Percentiles rank a stretch among this genome's conserved stretches.
Conservation (phyloP, 2,113 vertebrate genomes). For the Dicaeum eximium region DNA sequence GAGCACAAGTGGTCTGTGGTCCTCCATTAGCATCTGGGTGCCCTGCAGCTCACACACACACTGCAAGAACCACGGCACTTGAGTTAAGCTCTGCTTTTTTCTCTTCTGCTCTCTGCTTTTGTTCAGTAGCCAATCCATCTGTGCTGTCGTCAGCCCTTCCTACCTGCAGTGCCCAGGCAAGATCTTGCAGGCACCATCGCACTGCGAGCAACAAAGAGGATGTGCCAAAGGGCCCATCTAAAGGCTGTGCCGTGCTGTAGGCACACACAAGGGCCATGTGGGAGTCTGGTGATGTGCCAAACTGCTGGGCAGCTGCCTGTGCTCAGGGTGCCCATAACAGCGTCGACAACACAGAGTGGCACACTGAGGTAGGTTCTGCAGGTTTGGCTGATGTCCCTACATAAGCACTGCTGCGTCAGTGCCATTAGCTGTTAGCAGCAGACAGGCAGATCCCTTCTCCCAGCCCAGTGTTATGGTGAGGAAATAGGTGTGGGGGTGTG, state of each 20-base stretch:
- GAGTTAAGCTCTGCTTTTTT: not conserved
- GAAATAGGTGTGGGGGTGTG: not conserved
- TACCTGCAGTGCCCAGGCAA: not conserved
- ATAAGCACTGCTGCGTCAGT: not conserved
- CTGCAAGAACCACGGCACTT: not conserved
- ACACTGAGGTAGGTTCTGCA: not conserved
- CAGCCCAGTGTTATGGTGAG: accelerated
- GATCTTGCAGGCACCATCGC: accelerated
- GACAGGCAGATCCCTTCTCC: not conserved
- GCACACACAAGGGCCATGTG: not conserved
- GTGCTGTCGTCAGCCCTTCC: not conserved
- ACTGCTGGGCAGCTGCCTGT: not conserved
- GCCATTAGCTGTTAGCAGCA: not conserved
- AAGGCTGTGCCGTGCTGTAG: accelerated
- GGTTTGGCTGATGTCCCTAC: not conserved
- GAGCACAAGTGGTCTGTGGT: accelerated
- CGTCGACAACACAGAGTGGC: accelerated
- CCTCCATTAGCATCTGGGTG: not conserved
- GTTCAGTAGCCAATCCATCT: not conserved
- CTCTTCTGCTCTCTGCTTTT: not conserved
- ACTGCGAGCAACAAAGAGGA: not conserved
- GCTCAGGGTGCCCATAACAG: not conserved
- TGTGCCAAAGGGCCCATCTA: accelerated
- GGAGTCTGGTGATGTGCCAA: not conserved
- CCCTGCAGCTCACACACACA: not conserved